A percentile compares a stretch with the other conserved stretches of the same genome.
phyloP scores from a whole-genome alignment of 2,888 invertebrate genomes.

The Resseliella maxima region DNA sequence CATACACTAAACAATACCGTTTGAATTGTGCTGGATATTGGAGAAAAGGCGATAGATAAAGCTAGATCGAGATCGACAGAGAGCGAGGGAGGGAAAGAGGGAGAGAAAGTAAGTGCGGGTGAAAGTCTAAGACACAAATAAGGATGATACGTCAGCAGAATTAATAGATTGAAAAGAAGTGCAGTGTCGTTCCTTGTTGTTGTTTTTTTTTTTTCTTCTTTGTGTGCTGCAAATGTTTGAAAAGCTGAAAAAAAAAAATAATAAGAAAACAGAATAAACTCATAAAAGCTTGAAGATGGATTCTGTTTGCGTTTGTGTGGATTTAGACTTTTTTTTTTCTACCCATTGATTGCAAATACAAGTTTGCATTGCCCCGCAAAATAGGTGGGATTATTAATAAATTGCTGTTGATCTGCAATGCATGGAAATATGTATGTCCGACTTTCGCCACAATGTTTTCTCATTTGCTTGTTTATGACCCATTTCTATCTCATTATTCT shows the following conservation, averaged over 20 bases:
- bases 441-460: constrained; percentile 11
- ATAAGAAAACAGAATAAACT: neutral
- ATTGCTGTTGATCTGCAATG: constrained; percentile 33
- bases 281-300: neutral
- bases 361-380: neutral
- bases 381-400: constrained; percentile 35
- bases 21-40: too few relatives aligned
- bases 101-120: neutral
- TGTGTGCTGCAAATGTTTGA: neutral
- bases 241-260: neutral
- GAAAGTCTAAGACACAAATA: neutral
- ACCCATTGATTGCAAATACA: neutral
- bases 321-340: neutral
- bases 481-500: constrained; percentile 51
- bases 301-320: neutral
- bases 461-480: constrained; percentile 38
- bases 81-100: too few relatives aligned
- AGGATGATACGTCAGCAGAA: neutral
- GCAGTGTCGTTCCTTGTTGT: neutral
- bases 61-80: too few relatives aligned
- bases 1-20: neutral
- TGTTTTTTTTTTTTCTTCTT: neutral
- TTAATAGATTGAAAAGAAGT: neutral
- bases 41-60: too few relatives aligned
- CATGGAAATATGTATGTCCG: neutral